Evolutionary conservation across 1,140 invertebrate genomes (phyloP), one percentile per base, ranked within the genome.

Genomic region (Drosophila trapezifrons): DNA sequence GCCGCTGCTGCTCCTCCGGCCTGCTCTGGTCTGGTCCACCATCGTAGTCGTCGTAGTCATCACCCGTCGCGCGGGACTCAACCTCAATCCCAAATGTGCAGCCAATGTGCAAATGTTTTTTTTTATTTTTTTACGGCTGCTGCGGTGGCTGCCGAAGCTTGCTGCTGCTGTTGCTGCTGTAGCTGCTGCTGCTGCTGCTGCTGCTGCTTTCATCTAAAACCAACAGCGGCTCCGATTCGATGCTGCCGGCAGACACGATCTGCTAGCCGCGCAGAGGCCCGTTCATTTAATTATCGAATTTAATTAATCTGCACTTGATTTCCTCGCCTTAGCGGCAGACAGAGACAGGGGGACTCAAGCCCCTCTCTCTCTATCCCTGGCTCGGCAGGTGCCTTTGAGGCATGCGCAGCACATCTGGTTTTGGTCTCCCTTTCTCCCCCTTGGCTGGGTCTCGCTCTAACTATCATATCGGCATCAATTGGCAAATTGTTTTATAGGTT

Each of bases 281-380:
- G 77, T 89, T 87, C 84, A 80, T 87, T 87, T 87, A 87, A 87
- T 87, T 87, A 87, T 87, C 84, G 84, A 87, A 87, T 87, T 87
- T 87, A 87, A 87, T 87, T 87, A 87, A 87, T 87, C 84, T 87
- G 84, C 84, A 87, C 84, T 87, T 87, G 84, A 89, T 87, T 89
- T 87, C 87, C 75, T 87, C 83, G 83, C 83, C 79, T 78, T 62
- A 76, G 56, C 59, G 58, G 27, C 63, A 63, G 75, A 45, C 66
- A 15, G 56, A 45, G 58, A 22, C 52, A 17, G 49, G 8, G 35
- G 18, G 59, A 59, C 52, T 32, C 43, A 63, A 62, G 52, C 59
- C 49, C 7, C 20, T 7, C 18, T 25, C 46, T 17, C 6, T 46
- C 37, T 47, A 9, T 46, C 55, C 7, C n/a, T 38, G 49, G 22